Percentiles rank a stretch among this genome's conserved stretches.
These are phyloP conservation scores for Brachionus sp. DNA, from an alignment of 1,140 invertebrate genomes.

Conservation along the genomic window DNA sequence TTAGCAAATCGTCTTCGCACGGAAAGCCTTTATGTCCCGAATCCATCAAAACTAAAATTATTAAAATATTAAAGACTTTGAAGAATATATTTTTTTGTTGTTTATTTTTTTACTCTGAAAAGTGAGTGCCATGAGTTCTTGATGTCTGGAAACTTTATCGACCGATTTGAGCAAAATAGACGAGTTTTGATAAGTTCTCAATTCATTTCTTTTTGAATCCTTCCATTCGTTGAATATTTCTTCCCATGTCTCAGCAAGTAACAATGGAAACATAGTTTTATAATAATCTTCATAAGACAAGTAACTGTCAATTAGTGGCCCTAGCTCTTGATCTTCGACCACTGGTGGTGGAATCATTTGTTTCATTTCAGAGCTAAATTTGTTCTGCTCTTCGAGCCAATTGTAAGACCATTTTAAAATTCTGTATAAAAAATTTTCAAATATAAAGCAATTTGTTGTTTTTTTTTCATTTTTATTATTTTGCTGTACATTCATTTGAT, in stretches of 20 bases:
- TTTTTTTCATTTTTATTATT: neutral
- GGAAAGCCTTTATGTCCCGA: neutral
- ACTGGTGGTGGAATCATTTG: neutral
- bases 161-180: neutral
- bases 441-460: neutral
- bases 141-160: neutral
- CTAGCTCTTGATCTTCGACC: slow-evolving; percentile 2
- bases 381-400: neutral
- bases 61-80: too few species aligned
- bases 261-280: slow-evolving; percentile 30
- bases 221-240: neutral
- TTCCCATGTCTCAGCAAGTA: slow-evolving; percentile 6
- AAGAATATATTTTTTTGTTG: neutral
- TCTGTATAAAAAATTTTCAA: neutral
- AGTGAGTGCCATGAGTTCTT: neutral
- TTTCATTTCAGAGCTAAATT: neutral
- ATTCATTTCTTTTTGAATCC: neutral
- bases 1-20: neutral
- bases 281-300: slow-evolving; percentile 21
- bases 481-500: neutral
- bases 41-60: neutral
- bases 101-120: neutral
- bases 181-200: neutral
- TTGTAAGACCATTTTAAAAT: neutral
- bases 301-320: slow-evolving; percentile 7